Percentiles rank a stretch among this genome's conserved stretches.
These are phyloP conservation scores for Terrapene triunguis DNA, from an alignment of 2,113 vertebrate species.

Conservation along the genomic window DNA sequence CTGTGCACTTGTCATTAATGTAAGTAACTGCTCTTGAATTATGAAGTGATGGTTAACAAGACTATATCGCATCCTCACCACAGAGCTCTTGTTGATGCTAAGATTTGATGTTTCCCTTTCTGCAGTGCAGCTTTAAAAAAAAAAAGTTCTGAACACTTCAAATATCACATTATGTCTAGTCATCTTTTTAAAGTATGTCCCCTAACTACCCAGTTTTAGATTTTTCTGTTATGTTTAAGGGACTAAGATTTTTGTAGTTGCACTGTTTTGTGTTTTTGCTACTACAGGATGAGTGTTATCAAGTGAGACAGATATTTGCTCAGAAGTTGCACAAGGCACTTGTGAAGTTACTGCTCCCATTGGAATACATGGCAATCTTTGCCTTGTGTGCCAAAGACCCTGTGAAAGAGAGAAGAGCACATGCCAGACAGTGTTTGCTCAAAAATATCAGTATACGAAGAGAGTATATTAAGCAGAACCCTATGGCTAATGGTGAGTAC, in stretches of 20 bases:
- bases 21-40: slow-evolving; percentile 79
- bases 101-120: neutral
- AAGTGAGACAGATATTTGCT: slow-evolving; percentile 98
- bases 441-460: slow-evolving; percentile 99
- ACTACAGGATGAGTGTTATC: slow-evolving; percentile 96
- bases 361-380: slow-evolving; percentile 99
- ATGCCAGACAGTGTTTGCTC: slow-evolving; percentile 97
- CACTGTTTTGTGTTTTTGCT: slow-evolving; percentile 31
- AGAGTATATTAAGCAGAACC: slow-evolving; percentile 98
- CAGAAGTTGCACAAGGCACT: slow-evolving; percentile 98
- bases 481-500: slow-evolving; percentile 91
- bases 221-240: neutral
- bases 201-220: neutral
- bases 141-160: neutral
- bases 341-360: slow-evolving; percentile 92
- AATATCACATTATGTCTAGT: neutral
- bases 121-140: neutral
- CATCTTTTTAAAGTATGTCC: neutral
- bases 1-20: slow-evolving; percentile 98
- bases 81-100: neutral
- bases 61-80: neutral
- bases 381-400: slow-evolving; percentile 99
- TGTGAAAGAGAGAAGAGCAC: slow-evolving; percentile 96
- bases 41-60: slow-evolving; percentile 13
- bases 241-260: neutral